A percentile compares a stretch with the other conserved stretches of the same genome.
Evolutionary conservation across 2,113 vertebrate species (phyloP).

Genomic region (Camelus bactrianus): DNA sequence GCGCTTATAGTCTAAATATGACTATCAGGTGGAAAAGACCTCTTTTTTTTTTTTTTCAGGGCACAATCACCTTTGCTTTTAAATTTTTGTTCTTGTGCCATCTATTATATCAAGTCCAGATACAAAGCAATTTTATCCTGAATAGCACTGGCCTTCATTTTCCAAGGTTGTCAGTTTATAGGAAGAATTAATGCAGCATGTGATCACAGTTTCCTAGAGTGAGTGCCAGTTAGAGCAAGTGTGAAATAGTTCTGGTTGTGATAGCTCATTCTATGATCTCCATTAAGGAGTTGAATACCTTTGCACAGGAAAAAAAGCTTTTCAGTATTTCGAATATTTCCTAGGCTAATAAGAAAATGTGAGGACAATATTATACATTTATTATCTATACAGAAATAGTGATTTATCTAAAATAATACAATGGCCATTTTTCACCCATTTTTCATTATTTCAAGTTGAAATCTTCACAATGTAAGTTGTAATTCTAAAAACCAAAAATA

Average conservation of each 20-base stretch:
- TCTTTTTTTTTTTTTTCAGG: not conserved
- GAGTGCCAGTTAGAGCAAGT: conserved; percentile 47
- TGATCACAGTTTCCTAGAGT: conserved; percentile 69
- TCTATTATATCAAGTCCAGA: conserved; percentile 1
- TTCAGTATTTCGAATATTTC: conserved; percentile 55
- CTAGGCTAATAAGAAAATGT: conserved; percentile 52
- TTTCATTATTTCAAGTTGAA: conserved; percentile 64
- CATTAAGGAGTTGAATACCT: not conserved
- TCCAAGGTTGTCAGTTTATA: not conserved
- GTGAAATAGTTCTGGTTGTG: conserved; percentile 57
- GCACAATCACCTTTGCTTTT: conserved; percentile 5
- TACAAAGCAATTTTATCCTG: conserved; percentile 29
- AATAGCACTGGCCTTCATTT: conserved; percentile 59
- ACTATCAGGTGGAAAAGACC: not conserved
- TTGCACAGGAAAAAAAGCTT: conserved; percentile 14
- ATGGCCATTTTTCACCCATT: conserved; percentile 15
- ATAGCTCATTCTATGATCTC: conserved; percentile 36
- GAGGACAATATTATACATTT: not conserved
- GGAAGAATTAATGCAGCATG: conserved; percentile 56
- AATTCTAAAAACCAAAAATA: conserved; percentile 5
- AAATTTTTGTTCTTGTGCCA: conserved; percentile 21
- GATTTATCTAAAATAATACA: not conserved
- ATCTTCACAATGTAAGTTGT: conserved; percentile 11
- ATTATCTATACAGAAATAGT: conserved; percentile 3
- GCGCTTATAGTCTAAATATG: not conserved